These are phyloP conservation scores for Poeciliopsis gracilis DNA, from an alignment of 2,797 vertebrate species.

Conservation along the genomic window DNA sequence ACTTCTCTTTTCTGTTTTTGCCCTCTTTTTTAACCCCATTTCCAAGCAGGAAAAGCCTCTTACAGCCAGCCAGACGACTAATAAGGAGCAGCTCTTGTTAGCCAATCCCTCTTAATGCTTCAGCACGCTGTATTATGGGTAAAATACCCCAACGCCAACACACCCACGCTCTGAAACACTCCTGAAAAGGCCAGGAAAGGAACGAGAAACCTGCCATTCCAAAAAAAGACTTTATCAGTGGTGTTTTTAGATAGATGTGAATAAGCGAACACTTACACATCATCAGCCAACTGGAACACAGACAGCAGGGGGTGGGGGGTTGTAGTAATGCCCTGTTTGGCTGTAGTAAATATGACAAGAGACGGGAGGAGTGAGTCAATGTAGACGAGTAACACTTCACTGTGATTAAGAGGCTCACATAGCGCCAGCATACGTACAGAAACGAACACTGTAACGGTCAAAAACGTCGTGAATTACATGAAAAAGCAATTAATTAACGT, in stretches of 20 bases:
- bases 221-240: constrained; percentile 52
- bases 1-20: constrained; percentile 55
- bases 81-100: constrained; percentile 76
- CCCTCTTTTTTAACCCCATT: constrained; percentile 48
- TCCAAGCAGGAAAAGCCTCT: constrained; percentile 76
- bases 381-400: constrained; percentile 17
- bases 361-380: constrained; percentile 14
- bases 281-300: constrained; percentile 38
- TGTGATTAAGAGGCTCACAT: constrained; percentile 22
- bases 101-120: constrained; percentile 76
- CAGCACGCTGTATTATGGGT: constrained; percentile 70
- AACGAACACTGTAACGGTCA: neutral
- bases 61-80: constrained; percentile 77
- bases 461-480: neutral
- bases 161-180: constrained; percentile 51
- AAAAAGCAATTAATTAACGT: neutral
- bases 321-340: constrained; percentile 19
- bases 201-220: constrained; percentile 43
- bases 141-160: constrained; percentile 57
- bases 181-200: constrained; percentile 68
- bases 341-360: constrained; percentile 22
- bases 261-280: constrained; percentile 48
- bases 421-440: constrained; percentile 1
- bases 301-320: constrained; percentile 29
- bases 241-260: constrained; percentile 47